A percentile compares a stretch with the other conserved stretches of the same genome.
These are phyloP conservation scores for Picathartes gymnocephalus DNA, from an alignment of 2,113 vertebrate species.

Conservation along the genomic window DNA sequence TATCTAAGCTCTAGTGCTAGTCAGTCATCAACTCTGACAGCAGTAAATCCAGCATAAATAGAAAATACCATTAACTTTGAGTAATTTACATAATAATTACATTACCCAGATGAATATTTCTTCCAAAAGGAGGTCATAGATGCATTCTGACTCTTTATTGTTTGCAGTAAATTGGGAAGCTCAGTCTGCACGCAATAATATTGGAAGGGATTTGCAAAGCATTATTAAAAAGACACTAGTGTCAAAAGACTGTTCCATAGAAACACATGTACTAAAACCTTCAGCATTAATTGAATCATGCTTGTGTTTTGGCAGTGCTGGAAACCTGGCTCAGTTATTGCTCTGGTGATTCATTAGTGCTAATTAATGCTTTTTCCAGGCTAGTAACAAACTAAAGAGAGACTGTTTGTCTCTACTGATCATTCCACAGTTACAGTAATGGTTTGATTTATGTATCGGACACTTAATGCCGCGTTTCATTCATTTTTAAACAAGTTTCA, in stretches of 20 bases:
- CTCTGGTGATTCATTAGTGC: conserved; percentile 72
- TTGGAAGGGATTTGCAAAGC: conserved; percentile 32
- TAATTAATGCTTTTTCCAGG: conserved; percentile 72
- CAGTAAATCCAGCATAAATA: conserved; percentile 42
- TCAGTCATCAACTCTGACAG: conserved; percentile 4
- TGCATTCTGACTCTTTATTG: conserved; percentile 27
- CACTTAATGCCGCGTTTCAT: conserved; percentile 36
- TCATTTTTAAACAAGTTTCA: conserved; percentile 45
- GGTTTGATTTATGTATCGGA: conserved; percentile 57
- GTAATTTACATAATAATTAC: conserved; percentile 55
- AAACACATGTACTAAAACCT: conserved; percentile 58
- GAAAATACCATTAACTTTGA: conserved; percentile 26
- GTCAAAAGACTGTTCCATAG: conserved; percentile 58
- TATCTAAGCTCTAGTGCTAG: not conserved
- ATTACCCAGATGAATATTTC: conserved; percentile 39
- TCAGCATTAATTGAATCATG: conserved; percentile 70
- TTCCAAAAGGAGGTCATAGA: conserved; percentile 30
- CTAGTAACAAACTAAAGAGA: conserved; percentile 62
- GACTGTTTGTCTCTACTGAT: conserved; percentile 65
- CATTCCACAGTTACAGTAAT: conserved; percentile 62
- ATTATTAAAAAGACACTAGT: conserved; percentile 36
- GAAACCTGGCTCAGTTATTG: conserved; percentile 44
- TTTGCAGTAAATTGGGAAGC: conserved; percentile 37
- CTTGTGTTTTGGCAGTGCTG: conserved; percentile 57
- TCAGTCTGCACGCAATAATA: conserved; percentile 33